Conservation (phyloP, 64 coral and sea anemone species). For the Hydrozoanthus tunicans region DNA sequence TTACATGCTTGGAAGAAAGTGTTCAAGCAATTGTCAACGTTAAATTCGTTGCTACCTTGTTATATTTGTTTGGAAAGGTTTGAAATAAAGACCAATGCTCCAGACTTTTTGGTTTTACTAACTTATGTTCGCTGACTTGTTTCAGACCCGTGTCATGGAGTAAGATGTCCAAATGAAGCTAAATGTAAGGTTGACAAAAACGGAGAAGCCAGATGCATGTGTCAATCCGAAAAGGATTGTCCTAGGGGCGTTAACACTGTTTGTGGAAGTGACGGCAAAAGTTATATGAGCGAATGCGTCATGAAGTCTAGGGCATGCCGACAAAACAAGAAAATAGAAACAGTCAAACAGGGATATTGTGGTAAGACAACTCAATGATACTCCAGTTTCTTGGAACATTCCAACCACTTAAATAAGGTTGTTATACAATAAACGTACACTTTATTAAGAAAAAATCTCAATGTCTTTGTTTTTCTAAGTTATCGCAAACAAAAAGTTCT, state of each 20-base stretch:
- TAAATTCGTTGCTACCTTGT: too few relatives aligned
- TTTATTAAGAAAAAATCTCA: too few relatives aligned
- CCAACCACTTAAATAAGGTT: too few relatives aligned
- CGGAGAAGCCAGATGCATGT: constrained; percentile 65
- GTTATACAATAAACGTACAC: too few relatives aligned
- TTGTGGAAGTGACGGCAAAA: constrained; percentile 86
- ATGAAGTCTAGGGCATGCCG: constrained; percentile 83
- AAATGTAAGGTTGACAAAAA: constrained; percentile 51
- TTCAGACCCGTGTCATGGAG: constrained; percentile 76
- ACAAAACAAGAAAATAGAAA: constrained; percentile 25
- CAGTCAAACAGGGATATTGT: constrained; percentile 77
- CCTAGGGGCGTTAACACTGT: constrained; percentile 60
- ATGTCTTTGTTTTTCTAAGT: too few relatives aligned
- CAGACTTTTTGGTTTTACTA: not conserved
- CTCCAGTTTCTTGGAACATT: too few relatives aligned
- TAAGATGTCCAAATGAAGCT: constrained; percentile 55
- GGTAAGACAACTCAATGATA: constrained; percentile 55
- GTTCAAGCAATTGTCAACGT: too few relatives aligned
- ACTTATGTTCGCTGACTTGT: not conserved
- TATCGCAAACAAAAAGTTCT: too few relatives aligned
- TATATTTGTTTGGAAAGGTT: too few relatives aligned
- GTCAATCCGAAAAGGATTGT: constrained; percentile 73
- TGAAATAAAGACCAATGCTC: too few relatives aligned
- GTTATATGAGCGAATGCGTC: constrained; percentile 85
- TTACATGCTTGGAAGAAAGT: too few relatives aligned